Evolutionary conservation across 2,113 vertebrate genomes (phyloP).

Genomic region (Steatornis caripensis): DNA sequence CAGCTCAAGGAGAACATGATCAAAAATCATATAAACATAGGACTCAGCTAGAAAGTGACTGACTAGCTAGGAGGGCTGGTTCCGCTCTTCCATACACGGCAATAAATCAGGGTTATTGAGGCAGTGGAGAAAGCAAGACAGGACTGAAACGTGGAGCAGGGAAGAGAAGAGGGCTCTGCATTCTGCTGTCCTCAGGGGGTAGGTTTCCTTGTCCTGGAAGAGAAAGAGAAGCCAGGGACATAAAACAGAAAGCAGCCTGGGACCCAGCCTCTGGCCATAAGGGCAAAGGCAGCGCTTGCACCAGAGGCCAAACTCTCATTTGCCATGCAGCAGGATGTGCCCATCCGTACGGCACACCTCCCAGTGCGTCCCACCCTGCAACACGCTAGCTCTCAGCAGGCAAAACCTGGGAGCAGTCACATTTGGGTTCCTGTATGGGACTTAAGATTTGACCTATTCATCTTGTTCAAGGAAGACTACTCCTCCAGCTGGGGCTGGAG

Average conservation of each 20-base stretch:
- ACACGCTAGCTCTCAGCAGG: background rate
- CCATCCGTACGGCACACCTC: fast-evolving
- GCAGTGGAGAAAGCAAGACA: background rate
- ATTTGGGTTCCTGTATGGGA: background rate
- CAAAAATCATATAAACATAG: background rate
- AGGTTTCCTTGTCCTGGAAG: background rate
- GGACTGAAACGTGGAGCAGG: too few relatives aligned
- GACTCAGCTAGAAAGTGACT: background rate
- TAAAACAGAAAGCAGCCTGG: background rate
- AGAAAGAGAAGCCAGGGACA: background rate
- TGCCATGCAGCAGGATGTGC: background rate
- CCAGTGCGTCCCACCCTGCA: background rate
- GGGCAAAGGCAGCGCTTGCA: background rate
- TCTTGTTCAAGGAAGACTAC: background rate
- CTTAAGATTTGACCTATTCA: background rate
- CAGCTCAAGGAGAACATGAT: background rate
- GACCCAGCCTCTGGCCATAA: background rate
- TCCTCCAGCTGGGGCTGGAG: background rate
- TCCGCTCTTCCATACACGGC: background rate
- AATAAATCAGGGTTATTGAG: background rate
- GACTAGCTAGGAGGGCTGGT: background rate
- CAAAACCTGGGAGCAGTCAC: background rate
- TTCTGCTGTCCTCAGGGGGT: background rate
- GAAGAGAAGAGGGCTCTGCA: background rate
- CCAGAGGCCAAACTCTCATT: background rate